phyloP scores from a whole-genome alignment of 2,888 invertebrate genomes.

The Colostygia pectinataria region DNA sequence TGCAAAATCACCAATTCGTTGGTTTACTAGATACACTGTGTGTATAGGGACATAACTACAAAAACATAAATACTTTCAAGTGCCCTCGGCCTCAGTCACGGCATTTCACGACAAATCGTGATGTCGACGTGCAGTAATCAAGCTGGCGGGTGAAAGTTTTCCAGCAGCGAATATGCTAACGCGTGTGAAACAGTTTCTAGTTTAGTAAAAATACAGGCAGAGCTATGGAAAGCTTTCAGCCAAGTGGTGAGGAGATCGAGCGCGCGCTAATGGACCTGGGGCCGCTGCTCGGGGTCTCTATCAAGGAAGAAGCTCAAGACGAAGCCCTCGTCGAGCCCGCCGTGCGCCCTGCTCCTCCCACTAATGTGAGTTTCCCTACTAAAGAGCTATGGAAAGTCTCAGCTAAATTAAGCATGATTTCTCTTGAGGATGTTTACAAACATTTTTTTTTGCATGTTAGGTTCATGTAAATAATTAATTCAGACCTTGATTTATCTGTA shows the following conservation, averaged over 20 bases:
- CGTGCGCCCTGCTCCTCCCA: conserved; percentile 37
- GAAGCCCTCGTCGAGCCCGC: conserved; percentile 53
- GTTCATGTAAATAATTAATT: neutral
- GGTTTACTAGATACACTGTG: neutral
- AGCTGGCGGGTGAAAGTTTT: conserved; percentile 69
- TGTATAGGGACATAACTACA: conserved; percentile 23
- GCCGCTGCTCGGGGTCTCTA: conserved; percentile 74
- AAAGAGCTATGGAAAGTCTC: neutral
- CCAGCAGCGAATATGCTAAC: conserved; percentile 54
- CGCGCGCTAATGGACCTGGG: conserved; percentile 76
- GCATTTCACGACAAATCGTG: conserved; percentile 51
- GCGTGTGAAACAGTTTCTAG: conserved; percentile 46
- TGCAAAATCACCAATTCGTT: conserved; percentile 1
- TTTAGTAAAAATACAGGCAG: conserved; percentile 34
- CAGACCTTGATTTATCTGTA: neutral
- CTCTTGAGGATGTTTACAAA: conserved; percentile 15
- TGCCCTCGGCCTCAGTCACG: conserved; percentile 55
- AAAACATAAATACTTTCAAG: conserved; percentile 44
- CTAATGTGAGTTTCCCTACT: conserved; percentile 50
- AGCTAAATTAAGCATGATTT: neutral
- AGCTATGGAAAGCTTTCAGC: conserved; percentile 70
- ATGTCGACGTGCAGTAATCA: conserved; percentile 70
- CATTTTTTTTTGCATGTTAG: conserved; percentile 4
- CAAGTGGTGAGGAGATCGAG: conserved; percentile 75
- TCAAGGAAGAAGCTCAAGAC: conserved; percentile 74